These are phyloP conservation scores for Eufriesea mexicana DNA, from an alignment of 1,140 invertebrate genomes.

Conservation along the genomic window DNA sequence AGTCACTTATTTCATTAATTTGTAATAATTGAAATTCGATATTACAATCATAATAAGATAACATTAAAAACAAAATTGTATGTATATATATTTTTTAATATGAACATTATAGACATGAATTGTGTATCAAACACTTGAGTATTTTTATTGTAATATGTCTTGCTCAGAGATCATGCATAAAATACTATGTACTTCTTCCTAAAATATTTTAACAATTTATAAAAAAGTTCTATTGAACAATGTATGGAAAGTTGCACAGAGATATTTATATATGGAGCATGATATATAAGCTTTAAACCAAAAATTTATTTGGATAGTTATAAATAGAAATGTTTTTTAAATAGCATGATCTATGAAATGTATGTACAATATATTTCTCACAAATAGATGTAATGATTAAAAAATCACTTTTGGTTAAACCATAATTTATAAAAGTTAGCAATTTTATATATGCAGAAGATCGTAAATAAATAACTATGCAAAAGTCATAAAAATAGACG, in stretches of 20 bases:
- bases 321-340: neutral
- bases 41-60: neutral
- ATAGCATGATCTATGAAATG: neutral
- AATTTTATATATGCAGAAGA: slow-evolving; percentile 2
- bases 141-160: neutral
- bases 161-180: slow-evolving; percentile 16
- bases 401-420: neutral
- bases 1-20: neutral
- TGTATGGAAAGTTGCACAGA: neutral
- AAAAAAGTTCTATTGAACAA: neutral
- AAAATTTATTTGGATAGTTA: neutral
- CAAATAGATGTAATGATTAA: neutral
- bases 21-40: neutral
- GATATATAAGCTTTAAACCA: neutral
- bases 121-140: slow-evolving; percentile 16
- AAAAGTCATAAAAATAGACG: slow-evolving; percentile 50
- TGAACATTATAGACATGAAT: slow-evolving; percentile 4
- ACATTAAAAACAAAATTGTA: neutral
- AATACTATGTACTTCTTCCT: neutral
- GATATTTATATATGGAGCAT: neutral
- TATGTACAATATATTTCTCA: slow-evolving; percentile 5
- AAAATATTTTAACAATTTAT: neutral
- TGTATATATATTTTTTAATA: slow-evolving; percentile 10
- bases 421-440: neutral
- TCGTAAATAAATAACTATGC: slow-evolving; percentile 62